A percentile compares a stretch with the other conserved stretches of the same genome.
Conservation (phyloP, 2,888 invertebrate genomes). For the Apotomis betuletana region DNA sequence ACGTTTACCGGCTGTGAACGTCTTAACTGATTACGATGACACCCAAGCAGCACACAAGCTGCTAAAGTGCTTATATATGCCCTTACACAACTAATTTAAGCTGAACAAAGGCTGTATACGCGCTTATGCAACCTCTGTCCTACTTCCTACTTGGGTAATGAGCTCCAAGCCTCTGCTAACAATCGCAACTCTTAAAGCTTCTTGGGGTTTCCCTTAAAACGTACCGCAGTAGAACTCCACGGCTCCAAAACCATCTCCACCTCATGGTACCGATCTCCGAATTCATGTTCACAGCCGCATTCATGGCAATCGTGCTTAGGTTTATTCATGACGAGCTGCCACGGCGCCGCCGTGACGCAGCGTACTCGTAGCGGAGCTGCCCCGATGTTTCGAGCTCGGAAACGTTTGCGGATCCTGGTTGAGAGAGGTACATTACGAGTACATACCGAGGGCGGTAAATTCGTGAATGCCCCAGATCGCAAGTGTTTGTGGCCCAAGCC, state of each 20-base stretch:
- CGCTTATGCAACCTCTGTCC: no score
- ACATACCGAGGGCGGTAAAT: not conserved
- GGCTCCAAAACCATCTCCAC: slow-evolving; percentile 51
- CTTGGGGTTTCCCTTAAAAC: not conserved
- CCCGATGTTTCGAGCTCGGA: slow-evolving; percentile 60
- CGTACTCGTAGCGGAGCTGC: slow-evolving; percentile 51
- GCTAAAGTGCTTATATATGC: no score
- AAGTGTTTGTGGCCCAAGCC: no score
- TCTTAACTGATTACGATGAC: no score
- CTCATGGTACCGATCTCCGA: not conserved
- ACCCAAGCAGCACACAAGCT: no score
- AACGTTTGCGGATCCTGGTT: slow-evolving; percentile 64
- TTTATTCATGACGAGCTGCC: slow-evolving; percentile 52
- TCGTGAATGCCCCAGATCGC: no score
- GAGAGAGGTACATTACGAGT: not conserved
- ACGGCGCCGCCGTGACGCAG: slow-evolving; percentile 52
- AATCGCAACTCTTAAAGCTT: no score
- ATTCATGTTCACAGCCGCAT: slow-evolving; percentile 31
- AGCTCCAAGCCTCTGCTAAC: no score
- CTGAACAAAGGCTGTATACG: no score
- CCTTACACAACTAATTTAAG: no score
- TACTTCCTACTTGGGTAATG: no score
- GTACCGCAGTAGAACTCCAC: slow-evolving; percentile 56
- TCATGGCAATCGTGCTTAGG: slow-evolving; percentile 28
- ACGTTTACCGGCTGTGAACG: no score